Evolutionary conservation across 1,140 invertebrate species (phyloP).

Genomic region (Pseudomyrmex concolor): DNA sequence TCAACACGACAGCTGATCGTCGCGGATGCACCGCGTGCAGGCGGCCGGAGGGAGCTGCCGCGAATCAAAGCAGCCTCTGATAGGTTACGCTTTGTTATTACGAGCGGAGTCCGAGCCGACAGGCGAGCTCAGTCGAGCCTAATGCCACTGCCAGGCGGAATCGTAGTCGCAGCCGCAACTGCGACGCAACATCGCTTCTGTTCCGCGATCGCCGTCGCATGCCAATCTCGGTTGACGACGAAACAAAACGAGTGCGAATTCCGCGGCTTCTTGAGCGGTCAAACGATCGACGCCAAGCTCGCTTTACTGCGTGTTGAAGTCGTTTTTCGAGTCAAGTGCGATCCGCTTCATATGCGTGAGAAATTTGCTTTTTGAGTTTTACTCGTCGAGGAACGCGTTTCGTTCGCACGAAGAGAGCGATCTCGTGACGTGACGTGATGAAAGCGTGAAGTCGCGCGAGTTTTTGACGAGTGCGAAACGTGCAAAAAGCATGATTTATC

Average conservation of each 20-base stretch:
- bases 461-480: conserved; percentile 5
- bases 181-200: conserved; percentile 18
- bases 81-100: conserved; percentile 74
- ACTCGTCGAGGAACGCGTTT: background rate
- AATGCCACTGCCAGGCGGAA: conserved; percentile 64
- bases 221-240: conserved; percentile 7
- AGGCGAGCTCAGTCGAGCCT: conserved; percentile 61
- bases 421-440: background rate
- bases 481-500: conserved; percentile 81
- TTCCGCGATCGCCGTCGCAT: conserved; percentile 15
- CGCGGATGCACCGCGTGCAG: conserved; percentile 37
- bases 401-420: background rate
- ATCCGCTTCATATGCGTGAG: background rate
- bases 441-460: conserved; percentile 29
- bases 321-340: conserved; percentile 11
- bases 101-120: conserved; percentile 60
- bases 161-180: conserved; percentile 56
- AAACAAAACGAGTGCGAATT: conserved; percentile 55
- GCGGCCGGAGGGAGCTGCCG: conserved; percentile 5
- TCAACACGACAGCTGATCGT: conserved; percentile 57
- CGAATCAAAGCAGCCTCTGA: conserved; percentile 66
- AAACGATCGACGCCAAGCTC: conserved; percentile 6
- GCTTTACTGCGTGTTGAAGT: background rate
- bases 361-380: conserved; percentile 5
- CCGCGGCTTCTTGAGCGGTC: conserved; percentile 63